A percentile compares a stretch with the other conserved stretches of the same genome.
Evolutionary conservation across 2,113 vertebrate species (phyloP).

Genomic region (Oncorhynchus clarkii): DNA sequence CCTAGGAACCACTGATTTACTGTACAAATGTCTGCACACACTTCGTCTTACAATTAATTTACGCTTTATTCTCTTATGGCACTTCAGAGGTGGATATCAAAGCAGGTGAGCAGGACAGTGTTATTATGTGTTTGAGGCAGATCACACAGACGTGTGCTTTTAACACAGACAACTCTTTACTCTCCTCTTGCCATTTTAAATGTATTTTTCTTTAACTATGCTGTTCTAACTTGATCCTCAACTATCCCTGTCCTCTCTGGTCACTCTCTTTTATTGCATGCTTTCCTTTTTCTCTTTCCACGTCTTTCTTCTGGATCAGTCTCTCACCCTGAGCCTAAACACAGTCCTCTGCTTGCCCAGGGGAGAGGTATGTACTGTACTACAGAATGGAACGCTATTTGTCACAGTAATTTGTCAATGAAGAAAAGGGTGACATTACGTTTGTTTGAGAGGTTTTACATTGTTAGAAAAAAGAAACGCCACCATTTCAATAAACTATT

Average conservation of each 20-base stretch:
- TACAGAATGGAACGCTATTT: too few relatives aligned
- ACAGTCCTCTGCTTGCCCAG: slow-evolving; percentile 21
- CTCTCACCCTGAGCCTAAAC: slow-evolving; percentile 56
- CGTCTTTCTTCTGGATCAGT: slow-evolving; percentile 40
- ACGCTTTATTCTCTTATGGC: slow-evolving; percentile 7
- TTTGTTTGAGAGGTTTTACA: too few relatives aligned
- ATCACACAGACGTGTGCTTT: not conserved
- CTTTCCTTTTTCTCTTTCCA: slow-evolving; percentile 17
- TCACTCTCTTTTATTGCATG: not conserved
- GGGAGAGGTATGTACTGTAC: too few relatives aligned
- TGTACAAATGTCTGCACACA: not conserved
- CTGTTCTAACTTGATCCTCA: not conserved
- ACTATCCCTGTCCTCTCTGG: not conserved
- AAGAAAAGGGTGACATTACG: too few relatives aligned
- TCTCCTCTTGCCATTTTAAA: not conserved
- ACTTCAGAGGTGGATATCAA: slow-evolving; percentile 50
- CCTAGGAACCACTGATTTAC: not conserved
- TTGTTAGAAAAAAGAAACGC: too few relatives aligned
- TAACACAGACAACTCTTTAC: not conserved
- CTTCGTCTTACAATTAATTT: not conserved
- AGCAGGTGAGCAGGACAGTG: slow-evolving; percentile 52
- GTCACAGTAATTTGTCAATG: too few relatives aligned
- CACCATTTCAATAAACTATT: not conserved
- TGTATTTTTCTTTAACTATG: not conserved
- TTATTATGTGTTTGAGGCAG: slow-evolving; percentile 3